Evolutionary conservation across 2,797 vertebrate genomes (phyloP).

Genomic region (Macropodus opercularis): DNA sequence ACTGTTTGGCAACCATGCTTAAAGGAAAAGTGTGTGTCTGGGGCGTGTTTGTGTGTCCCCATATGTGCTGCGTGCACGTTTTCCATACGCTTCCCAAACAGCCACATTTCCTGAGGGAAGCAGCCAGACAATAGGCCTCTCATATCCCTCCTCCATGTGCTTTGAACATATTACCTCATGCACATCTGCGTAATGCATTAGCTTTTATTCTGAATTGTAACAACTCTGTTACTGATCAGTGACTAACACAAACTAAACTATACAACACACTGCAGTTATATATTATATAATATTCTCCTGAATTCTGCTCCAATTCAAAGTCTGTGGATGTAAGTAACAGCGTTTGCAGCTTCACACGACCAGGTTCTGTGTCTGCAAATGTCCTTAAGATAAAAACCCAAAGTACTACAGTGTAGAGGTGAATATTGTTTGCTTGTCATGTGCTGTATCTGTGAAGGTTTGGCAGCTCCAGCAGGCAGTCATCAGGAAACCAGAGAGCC

Average conservation of each 20-base stretch:
- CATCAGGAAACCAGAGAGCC: slow-evolving; percentile 44
- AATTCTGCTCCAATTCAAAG: too few relatives aligned
- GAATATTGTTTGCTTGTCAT: background rate
- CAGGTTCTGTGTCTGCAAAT: too few relatives aligned
- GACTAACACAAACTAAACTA: background rate
- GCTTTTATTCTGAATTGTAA: background rate
- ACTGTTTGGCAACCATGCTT: too few relatives aligned
- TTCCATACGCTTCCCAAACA: slow-evolving; percentile 9
- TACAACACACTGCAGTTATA: background rate
- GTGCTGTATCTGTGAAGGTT: slow-evolving; percentile 15
- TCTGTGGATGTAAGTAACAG: too few relatives aligned
- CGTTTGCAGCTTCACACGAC: too few relatives aligned
- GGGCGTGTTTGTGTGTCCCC: background rate
- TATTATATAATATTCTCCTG: too few relatives aligned
- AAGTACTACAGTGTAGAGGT: too few relatives aligned
- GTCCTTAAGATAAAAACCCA: too few relatives aligned
- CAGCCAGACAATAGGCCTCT: slow-evolving; percentile 36
- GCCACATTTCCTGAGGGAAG: slow-evolving; percentile 39
- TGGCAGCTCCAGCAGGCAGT: slow-evolving; percentile 26
- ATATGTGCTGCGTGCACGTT: background rate
- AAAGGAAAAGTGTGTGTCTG: slow-evolving; percentile 12
- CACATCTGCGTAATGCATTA: slow-evolving; percentile 32
- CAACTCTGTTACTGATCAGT: background rate
- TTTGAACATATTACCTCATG: slow-evolving; percentile 21
- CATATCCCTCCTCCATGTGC: slow-evolving; percentile 4